Evolutionary conservation across 92 coral and sea anemone genomes (phyloP).

Genomic region (Parazoanthus atlanticus): DNA sequence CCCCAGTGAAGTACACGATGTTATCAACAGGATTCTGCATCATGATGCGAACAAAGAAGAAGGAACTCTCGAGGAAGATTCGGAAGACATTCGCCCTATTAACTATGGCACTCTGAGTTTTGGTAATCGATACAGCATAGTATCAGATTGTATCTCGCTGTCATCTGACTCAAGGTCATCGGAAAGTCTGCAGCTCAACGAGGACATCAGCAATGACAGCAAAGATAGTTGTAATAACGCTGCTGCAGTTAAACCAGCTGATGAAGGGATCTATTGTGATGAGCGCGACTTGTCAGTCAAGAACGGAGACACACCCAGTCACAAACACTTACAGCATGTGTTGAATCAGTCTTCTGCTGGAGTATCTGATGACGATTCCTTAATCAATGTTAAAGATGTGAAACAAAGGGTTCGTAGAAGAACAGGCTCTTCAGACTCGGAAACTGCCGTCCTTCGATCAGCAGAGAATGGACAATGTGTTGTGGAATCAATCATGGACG

Average conservation of each 20-base stretch:
- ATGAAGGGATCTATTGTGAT: conserved; percentile 78
- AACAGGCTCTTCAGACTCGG: background rate
- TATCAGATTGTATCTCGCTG: conserved; percentile 94
- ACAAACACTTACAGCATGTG: background rate
- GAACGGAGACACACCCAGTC: background rate
- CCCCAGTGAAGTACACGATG: conserved; percentile 18
- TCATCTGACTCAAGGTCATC: conserved; percentile 90
- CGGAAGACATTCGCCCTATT: conserved; percentile 60
- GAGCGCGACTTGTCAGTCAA: conserved; percentile 64
- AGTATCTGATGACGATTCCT: background rate
- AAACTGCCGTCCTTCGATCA: background rate
- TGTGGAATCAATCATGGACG: conserved; percentile 78
- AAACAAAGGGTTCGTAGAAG: conserved; percentile 4
- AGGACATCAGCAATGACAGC: conserved; percentile 56
- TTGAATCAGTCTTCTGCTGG: conserved; percentile 18
- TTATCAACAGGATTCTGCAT: conserved; percentile 25
- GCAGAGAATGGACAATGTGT: conserved; percentile 44
- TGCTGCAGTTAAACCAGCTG: conserved; percentile 41
- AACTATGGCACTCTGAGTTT: conserved; percentile 78
- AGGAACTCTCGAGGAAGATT: conserved; percentile 49
- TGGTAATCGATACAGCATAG: conserved; percentile 95
- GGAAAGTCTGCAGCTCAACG: conserved; percentile 68
- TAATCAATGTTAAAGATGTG: background rate
- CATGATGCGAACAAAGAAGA: conserved; percentile 42
- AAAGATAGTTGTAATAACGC: conserved; percentile 3